Base-by-base conservation (phyloP, 2,888 invertebrate species). In the Pyrochroa serraticornis region DNA sequence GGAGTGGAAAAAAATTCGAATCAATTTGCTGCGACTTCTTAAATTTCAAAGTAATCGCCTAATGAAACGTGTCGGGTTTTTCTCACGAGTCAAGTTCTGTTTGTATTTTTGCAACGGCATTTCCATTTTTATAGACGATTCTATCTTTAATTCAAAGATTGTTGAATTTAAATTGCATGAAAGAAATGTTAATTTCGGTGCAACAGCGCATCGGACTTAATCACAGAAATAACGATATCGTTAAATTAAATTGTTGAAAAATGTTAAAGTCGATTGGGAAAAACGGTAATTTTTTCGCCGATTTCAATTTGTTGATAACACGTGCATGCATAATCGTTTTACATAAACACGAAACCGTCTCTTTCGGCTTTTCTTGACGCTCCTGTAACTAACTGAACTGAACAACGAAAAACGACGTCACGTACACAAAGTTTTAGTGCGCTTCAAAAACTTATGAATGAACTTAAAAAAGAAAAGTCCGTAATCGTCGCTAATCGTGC, bases 251-350 rank as follows among this genome's bases (percentile, higher is more conserved):
- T 51, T 52, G 51, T 41, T 51, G 39, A 59, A 64, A 58, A 53
- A 63, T 58, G 53, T 55, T 47, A 53, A 57, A 35, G 35, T 2
- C 10, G 13, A 8, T 14, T 9, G 22, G 5, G 37, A 43, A 30
- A 39, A 41, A 47, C 13, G 33, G 31, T 41, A 12, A 41, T 51
- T 47, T 42, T 47, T 38, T 51, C 32, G 13, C 33, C 50, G 53
- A 62, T 58, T 63, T 55, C 62, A 60, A 64, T 63, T 63, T 62
- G 56, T 57, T 58, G 67, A 61, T 59, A 59, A 61, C 65, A 60
- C 68, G 68, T 67, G 68, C 68, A 68, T 68, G 65, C 60, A 67
- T 68, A 68, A 70, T 70, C 54, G 63, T 61, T 61, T 63, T 60
- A 63, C 60, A 63, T 63, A 63, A 60, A 61, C 37, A 55, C 39